Evolutionary conservation across 2,888 invertebrate genomes (phyloP), one percentile per base, ranked within the genome.

Genomic region (Drosophila nr. fundita): DNA sequence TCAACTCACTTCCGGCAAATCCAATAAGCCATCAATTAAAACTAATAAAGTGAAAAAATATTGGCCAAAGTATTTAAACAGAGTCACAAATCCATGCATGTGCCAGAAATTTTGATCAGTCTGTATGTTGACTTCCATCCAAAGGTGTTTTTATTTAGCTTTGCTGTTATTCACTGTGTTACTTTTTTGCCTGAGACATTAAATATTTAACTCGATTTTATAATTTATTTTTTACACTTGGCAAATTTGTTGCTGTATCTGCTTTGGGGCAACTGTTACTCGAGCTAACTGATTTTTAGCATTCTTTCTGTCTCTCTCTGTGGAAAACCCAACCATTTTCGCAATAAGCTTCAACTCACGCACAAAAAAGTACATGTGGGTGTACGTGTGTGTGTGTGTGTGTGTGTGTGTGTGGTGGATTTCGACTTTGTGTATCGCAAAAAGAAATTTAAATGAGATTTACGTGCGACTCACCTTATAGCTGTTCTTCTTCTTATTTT

Each of bases 381-480:
- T 10, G 11, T 21, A 15, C 32, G 36, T 11, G 40, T 11, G 11
- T 6, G 11, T 42, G n/a, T 18, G 2, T 6, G 11, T 42, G n/a
- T 18, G 2, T 42, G 6, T 45, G 21, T 7, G 55, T 45, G 21
- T 36, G 24, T 34, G 36, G 42, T 30, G 67, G 32, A 67, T 76
- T 73, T 77, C 69, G 68, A 83, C 70, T 86, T 76, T 70, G 68
- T 73, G 80, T 55, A 55, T 61, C 21, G 61, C 77, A 83, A 82
- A 82, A 84, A 57, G 82, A 82, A 82, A 83, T 82, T 82, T 81
- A 86, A 86, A 82, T 86, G 78, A 86, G 83, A 77, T 68, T 76
- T 76, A 60, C 63, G 71, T 70, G 71, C 57, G 71, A 21, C 45
- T 62, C 42, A 52, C 57, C 54, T 65, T 52, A 42, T 38, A 49